Conservation (phyloP, 2,888 invertebrate species). For the Epistrophe eligans region DNA sequence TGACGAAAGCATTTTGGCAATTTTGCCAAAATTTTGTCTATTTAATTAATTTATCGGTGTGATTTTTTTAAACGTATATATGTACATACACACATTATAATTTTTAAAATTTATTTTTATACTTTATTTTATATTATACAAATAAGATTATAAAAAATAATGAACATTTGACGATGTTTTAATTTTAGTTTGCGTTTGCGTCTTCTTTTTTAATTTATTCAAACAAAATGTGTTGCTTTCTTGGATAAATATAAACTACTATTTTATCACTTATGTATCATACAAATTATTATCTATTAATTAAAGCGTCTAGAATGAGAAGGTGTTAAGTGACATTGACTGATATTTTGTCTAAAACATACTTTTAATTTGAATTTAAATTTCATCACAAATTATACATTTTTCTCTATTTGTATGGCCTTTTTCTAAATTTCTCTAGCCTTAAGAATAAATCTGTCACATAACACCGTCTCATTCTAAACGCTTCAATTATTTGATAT, state of each 20-base stretch:
- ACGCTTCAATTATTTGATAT: too few species aligned
- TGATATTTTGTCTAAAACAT: too few species aligned
- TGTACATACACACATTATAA: not conserved
- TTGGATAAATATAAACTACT: not conserved
- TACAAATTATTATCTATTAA: too few species aligned
- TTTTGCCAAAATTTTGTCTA: not conserved
- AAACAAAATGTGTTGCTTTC: not conserved
- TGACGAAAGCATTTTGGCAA: constrained; percentile 1
- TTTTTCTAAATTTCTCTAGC: too few species aligned
- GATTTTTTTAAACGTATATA: not conserved
- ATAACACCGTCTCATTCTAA: too few species aligned
- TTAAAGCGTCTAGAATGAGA: too few species aligned
- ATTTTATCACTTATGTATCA: not conserved
- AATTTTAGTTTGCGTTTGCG: not conserved
- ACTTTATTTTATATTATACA: not conserved
- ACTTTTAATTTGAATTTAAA: too few species aligned
- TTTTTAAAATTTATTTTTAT: not conserved
- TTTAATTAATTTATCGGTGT: not conserved
- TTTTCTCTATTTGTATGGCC: too few species aligned
- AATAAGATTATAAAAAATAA: not conserved
- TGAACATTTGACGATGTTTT: not conserved
- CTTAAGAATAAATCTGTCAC: too few species aligned
- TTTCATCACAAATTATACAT: too few species aligned
- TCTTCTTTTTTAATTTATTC: not conserved
- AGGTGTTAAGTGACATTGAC: too few species aligned